Evolutionary conservation across 2,797 vertebrate genomes (phyloP).

Genomic region (Urophycis tenuis): DNA sequence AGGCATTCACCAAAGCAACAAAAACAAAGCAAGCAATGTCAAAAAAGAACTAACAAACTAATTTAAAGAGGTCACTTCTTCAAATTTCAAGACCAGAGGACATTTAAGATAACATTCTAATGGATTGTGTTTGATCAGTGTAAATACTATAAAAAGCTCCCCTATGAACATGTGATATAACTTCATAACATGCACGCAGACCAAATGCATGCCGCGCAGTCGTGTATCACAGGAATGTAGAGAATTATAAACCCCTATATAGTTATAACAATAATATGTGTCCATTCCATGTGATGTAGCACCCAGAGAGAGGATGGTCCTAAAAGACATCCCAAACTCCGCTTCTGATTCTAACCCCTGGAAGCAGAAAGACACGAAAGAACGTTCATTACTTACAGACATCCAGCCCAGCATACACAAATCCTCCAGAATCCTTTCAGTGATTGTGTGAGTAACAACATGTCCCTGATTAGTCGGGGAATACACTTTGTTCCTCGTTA

Average conservation of each 20-base stretch:
- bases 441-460: not conserved
- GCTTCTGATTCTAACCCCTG: slow-evolving; percentile 51
- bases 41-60: not conserved
- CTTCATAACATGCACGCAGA: slow-evolving; percentile 21
- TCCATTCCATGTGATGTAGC: not conserved
- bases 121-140: slow-evolving; percentile 26
- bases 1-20: not conserved
- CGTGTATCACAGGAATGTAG: slow-evolving; percentile 14
- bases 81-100: slow-evolving; percentile 19
- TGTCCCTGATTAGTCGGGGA: not conserved
- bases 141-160: slow-evolving; percentile 16
- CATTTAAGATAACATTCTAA: slow-evolving; percentile 13
- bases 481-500: not conserved
- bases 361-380: slow-evolving; percentile 30
- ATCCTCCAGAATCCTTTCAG: not conserved
- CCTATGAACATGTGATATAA: not conserved
- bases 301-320: slow-evolving; percentile 5
- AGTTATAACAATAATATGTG: slow-evolving; percentile 20
- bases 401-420: not conserved
- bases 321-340: not conserved
- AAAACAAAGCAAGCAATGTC: not conserved
- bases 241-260: slow-evolving; percentile 10
- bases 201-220: slow-evolving; percentile 32
- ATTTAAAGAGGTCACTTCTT: slow-evolving; percentile 7
- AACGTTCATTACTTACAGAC: not conserved